phyloP scores from a whole-genome alignment of 2,113 vertebrate species.

The Nesogale talazaci region DNA sequence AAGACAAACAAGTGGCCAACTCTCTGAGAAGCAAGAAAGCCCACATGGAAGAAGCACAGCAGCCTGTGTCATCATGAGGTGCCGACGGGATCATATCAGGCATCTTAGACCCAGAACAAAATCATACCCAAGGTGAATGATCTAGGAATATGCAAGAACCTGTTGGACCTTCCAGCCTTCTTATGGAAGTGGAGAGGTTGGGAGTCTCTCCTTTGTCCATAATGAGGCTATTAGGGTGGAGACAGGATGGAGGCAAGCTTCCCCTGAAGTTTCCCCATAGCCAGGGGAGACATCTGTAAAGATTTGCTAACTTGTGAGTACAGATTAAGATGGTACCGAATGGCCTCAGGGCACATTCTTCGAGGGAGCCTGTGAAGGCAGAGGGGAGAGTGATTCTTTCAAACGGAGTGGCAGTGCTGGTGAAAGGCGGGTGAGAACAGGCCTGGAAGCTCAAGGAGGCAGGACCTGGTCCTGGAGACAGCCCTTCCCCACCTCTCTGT shows the following conservation, averaged over 20 bases:
- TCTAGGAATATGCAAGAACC: not conserved
- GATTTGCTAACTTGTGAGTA: constrained; percentile 71
- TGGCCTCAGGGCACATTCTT: constrained; percentile 51
- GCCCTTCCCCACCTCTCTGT: fast-evolving
- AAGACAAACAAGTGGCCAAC: too few species aligned
- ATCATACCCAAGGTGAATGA: too few species aligned
- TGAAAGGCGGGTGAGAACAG: too few species aligned
- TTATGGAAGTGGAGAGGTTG: not conserved
- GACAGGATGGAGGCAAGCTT: constrained; percentile 55
- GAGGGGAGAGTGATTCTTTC: not conserved
- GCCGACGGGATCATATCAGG: too few species aligned
- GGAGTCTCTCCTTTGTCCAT: not conserved
- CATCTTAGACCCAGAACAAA: too few species aligned
- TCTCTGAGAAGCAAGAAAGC: too few species aligned
- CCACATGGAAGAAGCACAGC: too few species aligned
- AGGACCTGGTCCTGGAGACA: fast-evolving
- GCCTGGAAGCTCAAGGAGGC: not conserved
- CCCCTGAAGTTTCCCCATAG: constrained; percentile 58
- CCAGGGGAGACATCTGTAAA: constrained; percentile 54
- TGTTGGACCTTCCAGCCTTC: not conserved
- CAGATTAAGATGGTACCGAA: constrained; percentile 69
- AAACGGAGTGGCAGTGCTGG: not conserved
- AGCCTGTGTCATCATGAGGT: too few species aligned
- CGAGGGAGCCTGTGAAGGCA: not conserved
- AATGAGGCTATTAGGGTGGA: constrained; percentile 48